phyloP scores from a whole-genome alignment of 92 coral and sea anemone species.

The Actinostola sp. region DNA sequence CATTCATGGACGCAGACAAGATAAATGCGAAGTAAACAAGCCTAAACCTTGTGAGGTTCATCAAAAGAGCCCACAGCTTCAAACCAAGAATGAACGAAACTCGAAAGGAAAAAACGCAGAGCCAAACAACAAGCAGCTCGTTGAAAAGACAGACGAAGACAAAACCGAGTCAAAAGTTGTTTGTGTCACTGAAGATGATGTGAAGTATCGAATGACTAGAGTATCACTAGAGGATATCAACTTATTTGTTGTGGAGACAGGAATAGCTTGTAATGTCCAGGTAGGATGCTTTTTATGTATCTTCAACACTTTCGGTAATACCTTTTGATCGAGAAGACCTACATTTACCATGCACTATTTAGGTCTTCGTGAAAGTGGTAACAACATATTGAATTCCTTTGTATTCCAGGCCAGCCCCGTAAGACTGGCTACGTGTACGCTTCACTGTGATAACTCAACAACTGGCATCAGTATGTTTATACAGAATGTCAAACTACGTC shows the following conservation, averaged over 20 bases:
- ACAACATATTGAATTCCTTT: no score
- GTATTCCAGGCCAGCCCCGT: constrained; percentile 72
- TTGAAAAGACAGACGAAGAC: constrained; percentile 30
- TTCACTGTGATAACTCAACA: constrained; percentile 76
- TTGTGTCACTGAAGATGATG: constrained; percentile 90
- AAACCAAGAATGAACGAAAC: constrained; percentile 15
- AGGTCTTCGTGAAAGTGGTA: no score
- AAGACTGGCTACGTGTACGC: constrained; percentile 89
- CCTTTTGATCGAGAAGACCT: no score
- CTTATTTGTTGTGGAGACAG: constrained; percentile 86
- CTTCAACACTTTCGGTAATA: no score
- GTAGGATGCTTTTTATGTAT: constrained; percentile 54
- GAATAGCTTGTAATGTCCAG: constrained; percentile 91
- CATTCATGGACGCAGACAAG: constrained; percentile 88
- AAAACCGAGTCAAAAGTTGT: constrained; percentile 34
- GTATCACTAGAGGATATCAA: constrained; percentile 83
- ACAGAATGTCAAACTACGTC: constrained; percentile 83
- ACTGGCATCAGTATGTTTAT: constrained; percentile 81
- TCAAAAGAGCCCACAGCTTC: constrained; percentile 19
- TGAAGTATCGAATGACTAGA: constrained; percentile 89
- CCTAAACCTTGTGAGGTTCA: constrained; percentile 10
- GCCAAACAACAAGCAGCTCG: constrained; percentile 1
- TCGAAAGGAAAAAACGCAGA: constrained; percentile 9
- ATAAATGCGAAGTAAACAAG: constrained; percentile 49
- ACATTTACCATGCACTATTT: no score